Evolutionary conservation across 1,140 invertebrate genomes (phyloP), one percentile per base, ranked within the genome.

Genomic region (Eumeta japonica): DNA sequence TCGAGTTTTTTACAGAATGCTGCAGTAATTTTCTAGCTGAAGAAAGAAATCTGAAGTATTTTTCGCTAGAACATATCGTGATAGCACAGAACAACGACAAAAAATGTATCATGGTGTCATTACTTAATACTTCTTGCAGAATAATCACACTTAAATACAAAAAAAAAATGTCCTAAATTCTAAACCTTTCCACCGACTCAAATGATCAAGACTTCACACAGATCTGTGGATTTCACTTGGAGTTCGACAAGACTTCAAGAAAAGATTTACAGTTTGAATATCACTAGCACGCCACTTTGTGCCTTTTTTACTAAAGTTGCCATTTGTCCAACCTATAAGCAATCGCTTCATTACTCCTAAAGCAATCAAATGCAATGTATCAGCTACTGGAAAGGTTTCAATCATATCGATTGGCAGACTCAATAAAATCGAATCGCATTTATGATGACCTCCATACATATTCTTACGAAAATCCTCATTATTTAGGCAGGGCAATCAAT

Each of bases 321-420:
- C 46, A 40, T 43, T 39, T 17, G 29, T 30, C 50, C 50, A 56
- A 5, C 50, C 46, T 1, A 35, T 35, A 24, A 56, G 36, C 13
- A 36, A 35, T 4, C 48, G 33, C 33, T 56, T 59, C 45, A 49
- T 56, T 3, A 54, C 13, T 7, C 50, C 55, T 1, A 55, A 14
- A 28, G 55, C 48, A 11, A 58, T 41, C 3, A 56, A 40, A 17
- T 59, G 51, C 3, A 59, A 34, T 5, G 45, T 42, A 36, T 59
- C 53, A 11, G 15, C 32, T 3, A 52, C 47, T 0, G 46, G 45
- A 42, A 58, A 48, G 37, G 52, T 36, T 29, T 43, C 29, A 2
- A 52, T 15, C 52, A 58, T 58, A 37, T 55, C 45, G 37, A 58
- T 46, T 0, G 31, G 27, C 10, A 58, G 19, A 34, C 34, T 29